Conservation (phyloP, 1,140 invertebrate genomes). For the Acyrthosiphon pisum region DNA sequence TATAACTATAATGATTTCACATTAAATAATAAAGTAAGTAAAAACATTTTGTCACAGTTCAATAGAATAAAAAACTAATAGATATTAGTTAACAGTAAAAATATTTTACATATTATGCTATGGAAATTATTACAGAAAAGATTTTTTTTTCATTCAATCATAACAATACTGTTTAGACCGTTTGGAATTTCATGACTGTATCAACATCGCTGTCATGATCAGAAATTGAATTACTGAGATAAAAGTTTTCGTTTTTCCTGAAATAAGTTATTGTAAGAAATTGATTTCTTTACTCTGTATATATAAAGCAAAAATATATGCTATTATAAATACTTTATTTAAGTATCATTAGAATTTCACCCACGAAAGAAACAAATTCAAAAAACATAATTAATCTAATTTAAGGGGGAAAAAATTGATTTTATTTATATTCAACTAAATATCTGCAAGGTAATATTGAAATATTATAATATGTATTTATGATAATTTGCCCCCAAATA, state of each 20-base stretch:
- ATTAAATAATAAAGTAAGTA: not conserved
- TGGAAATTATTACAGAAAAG: not conserved
- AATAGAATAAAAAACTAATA: no score
- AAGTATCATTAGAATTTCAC: not conserved
- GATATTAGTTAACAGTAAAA: not conserved
- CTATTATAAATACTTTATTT: not conserved
- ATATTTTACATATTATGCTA: not conserved
- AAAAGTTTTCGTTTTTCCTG: not conserved
- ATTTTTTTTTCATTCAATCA: not conserved
- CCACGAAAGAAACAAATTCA: not conserved
- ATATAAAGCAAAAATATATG: not conserved
- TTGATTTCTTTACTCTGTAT: not conserved
- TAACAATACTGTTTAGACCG: not conserved
- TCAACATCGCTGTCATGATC: not conserved
- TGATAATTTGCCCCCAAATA: no score
- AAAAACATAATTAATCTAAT: not conserved
- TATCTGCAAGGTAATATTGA: no score
- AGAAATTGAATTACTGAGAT: not conserved
- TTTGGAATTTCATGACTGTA: not conserved
- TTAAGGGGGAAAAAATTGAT: not conserved
- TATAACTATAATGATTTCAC: not conserved
- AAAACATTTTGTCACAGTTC: not conserved
- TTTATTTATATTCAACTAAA: no score
- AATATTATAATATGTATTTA: no score
- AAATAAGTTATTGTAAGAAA: not conserved